These are phyloP conservation scores for Petrocephalus schoutedeni DNA, from an alignment of 2,797 vertebrate species.

Conservation along the genomic window DNA sequence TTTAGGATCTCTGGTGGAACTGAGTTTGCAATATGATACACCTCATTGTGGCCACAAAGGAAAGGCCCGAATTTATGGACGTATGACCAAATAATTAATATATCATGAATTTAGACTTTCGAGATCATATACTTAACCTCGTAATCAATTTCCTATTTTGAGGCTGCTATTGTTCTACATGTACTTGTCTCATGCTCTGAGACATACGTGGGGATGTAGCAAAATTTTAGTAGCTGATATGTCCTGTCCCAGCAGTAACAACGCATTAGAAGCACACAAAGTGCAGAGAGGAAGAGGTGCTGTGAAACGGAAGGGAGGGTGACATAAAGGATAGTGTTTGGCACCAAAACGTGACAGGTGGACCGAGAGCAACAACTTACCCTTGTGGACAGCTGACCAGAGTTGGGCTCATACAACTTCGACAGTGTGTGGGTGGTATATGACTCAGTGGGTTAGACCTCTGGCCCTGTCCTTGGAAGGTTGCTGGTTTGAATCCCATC, in stretches of 20 bases:
- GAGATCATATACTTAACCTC: background rate
- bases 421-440: background rate
- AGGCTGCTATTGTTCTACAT: background rate
- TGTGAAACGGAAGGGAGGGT: background rate
- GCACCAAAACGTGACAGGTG: background rate
- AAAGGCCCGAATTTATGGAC: constrained; percentile 3
- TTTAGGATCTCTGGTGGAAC: constrained; percentile 33
- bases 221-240: background rate
- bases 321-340: background rate
- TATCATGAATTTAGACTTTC: background rate
- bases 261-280: background rate
- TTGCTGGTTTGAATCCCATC: constrained; percentile 9
- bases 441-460: constrained; percentile 3
- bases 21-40: constrained; percentile 27
- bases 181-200: background rate
- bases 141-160: background rate
- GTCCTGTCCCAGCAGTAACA: background rate
- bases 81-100: constrained; percentile 13
- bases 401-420: background rate
- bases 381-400: background rate
- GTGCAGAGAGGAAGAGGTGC: background rate
- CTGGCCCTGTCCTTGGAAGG: background rate
- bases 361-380: background rate
- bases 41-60: constrained; percentile 29
- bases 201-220: background rate